A percentile compares a stretch with the other conserved stretches of the same genome.
These are phyloP conservation scores for Peromyscus eremicus DNA, from an alignment of 2,797 vertebrate genomes.

Conservation along the genomic window DNA sequence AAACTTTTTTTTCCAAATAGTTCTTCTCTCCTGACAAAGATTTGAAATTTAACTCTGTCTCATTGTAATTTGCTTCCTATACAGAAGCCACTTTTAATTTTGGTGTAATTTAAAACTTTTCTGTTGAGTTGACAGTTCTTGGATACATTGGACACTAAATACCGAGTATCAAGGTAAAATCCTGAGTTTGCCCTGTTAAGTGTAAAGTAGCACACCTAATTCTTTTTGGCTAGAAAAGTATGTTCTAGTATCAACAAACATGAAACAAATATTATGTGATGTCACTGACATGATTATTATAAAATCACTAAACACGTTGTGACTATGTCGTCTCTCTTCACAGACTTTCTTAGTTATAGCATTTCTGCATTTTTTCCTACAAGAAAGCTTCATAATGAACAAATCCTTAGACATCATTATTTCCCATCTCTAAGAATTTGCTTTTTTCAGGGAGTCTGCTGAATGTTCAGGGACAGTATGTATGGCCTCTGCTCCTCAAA, in stretches of 20 bases:
- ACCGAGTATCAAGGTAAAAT: background rate
- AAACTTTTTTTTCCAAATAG: slow-evolving; percentile 36
- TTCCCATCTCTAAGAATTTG: background rate
- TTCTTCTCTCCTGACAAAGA: slow-evolving; percentile 16
- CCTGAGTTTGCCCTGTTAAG: background rate
- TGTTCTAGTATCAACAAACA: slow-evolving; percentile 48
- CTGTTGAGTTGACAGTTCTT: slow-evolving; percentile 4
- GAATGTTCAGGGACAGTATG: background rate
- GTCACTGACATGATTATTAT: slow-evolving; percentile 25
- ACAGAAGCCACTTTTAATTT: slow-evolving; percentile 18
- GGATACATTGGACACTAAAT: background rate
- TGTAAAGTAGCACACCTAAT: background rate
- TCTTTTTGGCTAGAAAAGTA: background rate
- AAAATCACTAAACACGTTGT: slow-evolving; percentile 17
- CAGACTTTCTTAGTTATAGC: background rate
- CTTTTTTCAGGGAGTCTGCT: background rate
- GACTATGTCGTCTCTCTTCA: background rate
- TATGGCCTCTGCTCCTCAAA: background rate
- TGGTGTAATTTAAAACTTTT: slow-evolving; percentile 55
- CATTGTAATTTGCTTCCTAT: background rate
- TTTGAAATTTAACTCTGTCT: slow-evolving; percentile 25
- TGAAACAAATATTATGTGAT: slow-evolving; percentile 19
- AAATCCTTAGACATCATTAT: background rate
- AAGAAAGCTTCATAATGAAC: background rate
- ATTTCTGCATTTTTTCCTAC: background rate